Base-by-base conservation (phyloP, 2,888 invertebrate species). In the Drosophila borborema region DNA sequence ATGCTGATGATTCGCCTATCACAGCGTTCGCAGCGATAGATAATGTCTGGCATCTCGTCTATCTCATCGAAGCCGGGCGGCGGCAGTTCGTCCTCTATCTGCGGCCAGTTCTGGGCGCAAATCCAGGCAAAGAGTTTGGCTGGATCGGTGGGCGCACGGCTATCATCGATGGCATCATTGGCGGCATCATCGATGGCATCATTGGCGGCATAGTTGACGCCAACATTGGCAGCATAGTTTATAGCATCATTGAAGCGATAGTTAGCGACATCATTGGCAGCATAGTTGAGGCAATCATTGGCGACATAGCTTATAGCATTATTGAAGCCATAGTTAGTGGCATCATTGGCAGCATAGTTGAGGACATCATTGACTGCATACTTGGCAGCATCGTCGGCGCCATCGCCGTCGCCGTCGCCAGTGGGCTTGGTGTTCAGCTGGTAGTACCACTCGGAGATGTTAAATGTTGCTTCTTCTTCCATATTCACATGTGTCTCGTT, bases 61-160 rank as follows among this genome's bases (percentile, higher is more conserved):
- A 60, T 60, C 16, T 77, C 74, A 16, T 72, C 62, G 41, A 74
- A 80, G 18, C 49, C 18, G 9, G 3, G 2, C 3, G 81, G 81
- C 38, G 80, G 80, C 12, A 34, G 40, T 28, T 81, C 81, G 9
- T 80, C 78, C 41, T 77, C 71, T 10, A 81, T 9, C 10, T 34
- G 65, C 3, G 74, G 71, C 2, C 56, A 9, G 45, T 71, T 41
- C 54, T 38, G 23, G 0, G 28, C 9, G 12, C 49, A 28, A 1
- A 79, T 28, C 63, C 66, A 70, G 0, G 54, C 8, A 14, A 81
- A 73, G 0, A 72, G 49, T 6, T 78, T 36, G 0, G 4, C 20
- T 1, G 65, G 58, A 12, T 73, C 38, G 2, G 23, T 36, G 12
- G 68, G 46, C 16, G 48, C 48, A 3, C 4, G 3, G 9, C 40